Percentiles rank a stretch among this genome's conserved stretches.
These are phyloP conservation scores for Fringilla coelebs DNA, from an alignment of 2,797 vertebrate genomes.

Conservation along the genomic window DNA sequence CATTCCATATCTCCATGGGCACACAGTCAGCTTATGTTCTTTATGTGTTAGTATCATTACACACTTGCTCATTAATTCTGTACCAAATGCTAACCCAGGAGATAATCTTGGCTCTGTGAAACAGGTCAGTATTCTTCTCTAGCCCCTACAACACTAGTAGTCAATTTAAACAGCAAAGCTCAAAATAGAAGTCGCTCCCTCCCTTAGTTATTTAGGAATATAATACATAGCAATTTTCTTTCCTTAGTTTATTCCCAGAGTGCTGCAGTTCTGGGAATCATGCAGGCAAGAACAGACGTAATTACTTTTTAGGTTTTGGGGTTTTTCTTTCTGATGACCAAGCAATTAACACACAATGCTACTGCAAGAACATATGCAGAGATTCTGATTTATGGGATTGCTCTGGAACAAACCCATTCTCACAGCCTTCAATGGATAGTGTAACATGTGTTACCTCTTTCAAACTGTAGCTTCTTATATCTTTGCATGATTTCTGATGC, in stretches of 20 bases:
- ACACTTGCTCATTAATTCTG: background rate
- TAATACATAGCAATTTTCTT: constrained; percentile 5
- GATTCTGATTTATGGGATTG: background rate
- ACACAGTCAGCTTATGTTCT: background rate
- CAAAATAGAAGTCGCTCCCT: background rate
- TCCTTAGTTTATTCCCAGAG: background rate
- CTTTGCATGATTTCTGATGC: constrained; percentile 94
- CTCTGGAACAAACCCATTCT: background rate
- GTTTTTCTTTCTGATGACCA: background rate
- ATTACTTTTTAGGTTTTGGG: background rate
- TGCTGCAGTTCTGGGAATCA: background rate
- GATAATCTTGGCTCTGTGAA: background rate
- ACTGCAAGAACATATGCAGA: background rate
- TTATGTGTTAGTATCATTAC: background rate
- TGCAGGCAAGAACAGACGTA: background rate
- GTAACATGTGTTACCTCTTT: constrained; percentile 82
- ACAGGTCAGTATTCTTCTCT: background rate
- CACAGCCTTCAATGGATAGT: background rate
- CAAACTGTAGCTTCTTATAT: constrained; percentile 96
- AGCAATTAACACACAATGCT: background rate
- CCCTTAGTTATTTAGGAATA: background rate
- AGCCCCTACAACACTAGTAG: background rate
- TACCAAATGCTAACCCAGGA: background rate
- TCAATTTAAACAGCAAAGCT: background rate
- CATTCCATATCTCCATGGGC: background rate